Base-by-base conservation (phyloP, 2,113 vertebrate species). In the Neolamprologus longior region DNA sequence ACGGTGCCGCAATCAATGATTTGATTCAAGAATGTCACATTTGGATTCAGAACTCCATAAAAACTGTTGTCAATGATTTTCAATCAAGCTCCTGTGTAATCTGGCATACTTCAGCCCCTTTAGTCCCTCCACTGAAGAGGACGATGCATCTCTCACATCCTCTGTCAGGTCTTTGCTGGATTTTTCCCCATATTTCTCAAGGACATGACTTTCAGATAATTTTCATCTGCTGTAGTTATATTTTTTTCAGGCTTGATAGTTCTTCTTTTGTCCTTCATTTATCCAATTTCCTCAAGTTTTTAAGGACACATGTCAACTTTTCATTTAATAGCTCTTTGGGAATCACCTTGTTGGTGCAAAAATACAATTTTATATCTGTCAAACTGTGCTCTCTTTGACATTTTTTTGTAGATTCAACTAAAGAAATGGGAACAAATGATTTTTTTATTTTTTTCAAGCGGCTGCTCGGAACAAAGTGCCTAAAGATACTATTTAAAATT, bases 361-460 rank as follows among this genome's bases (percentile, higher is more conserved):
- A n/a, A 53, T 53, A n/a, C 5, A 4, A 53, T 53, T 53, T 21
- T 21, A 53, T 53, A 11, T 21, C 9, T 53, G 52, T 53, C 1
- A 10, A 40, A 40, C 63, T 14, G 28, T 10, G 63, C n/a, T 21
- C 6, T 40, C 35, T 21, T 68, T 40, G 63, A 37, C 19, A 40
- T 40, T 40, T 68, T 68, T 68, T 68, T 14, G 35, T 6, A 40
- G 33, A 21, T 9, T 68, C 33, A 40, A 40, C 35, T 14, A 68
- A 68, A 66, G 33, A 66, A 37, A 40, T 2, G 4, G 7, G 35
- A 68, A 14, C n/a, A 68, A 40, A 66, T 13, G 3, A 19, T 12
- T 19, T 12, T 6, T 1, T 26, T 1, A 55, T 26, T 57, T 57
- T 57, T 57, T 28, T 0, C 24, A n/a, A 66, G 17, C 1, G 2